Conservation (phyloP, 1,140 invertebrate genomes). For the Chelonus insularis region DNA sequence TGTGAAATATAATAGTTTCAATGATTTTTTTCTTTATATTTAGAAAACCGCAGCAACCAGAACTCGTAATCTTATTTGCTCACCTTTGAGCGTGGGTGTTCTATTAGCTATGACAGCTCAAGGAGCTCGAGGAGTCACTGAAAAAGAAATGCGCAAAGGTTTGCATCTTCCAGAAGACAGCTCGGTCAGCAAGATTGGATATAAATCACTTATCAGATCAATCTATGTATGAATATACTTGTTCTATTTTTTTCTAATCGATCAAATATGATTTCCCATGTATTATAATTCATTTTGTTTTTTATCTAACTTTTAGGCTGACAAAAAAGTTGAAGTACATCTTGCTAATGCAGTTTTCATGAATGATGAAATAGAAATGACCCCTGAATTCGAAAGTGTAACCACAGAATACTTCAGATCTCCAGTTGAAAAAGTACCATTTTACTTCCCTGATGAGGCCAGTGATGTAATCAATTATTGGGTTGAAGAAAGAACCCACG, state of each 20-base stretch:
- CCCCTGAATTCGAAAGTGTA: background rate
- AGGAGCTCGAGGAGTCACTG: conserved; percentile 15
- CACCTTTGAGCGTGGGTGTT: conserved; percentile 8
- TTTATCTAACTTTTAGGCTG: no score
- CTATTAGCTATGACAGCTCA: conserved; percentile 8
- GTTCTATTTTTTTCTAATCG: no score
- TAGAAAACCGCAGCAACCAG: background rate
- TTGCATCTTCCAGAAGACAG: conserved; percentile 1
- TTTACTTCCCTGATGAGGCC: background rate
- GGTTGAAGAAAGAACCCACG: background rate
- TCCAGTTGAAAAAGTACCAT: background rate
- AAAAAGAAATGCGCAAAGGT: background rate
- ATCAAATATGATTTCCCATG: no score
- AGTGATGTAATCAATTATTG: conserved; percentile 3
- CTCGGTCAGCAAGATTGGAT: no score
- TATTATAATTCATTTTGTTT: no score
- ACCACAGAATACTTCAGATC: background rate
- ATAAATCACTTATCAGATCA: no score
- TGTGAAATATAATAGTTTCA: no score
- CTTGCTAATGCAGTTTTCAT: no score
- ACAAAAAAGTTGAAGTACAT: no score
- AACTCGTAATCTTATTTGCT: conserved; percentile 2
- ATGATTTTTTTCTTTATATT: background rate
- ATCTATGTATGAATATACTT: no score
- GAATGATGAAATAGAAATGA: no score